Conservation (phyloP, 2,113 vertebrate genomes). For the Galbula dea region DNA sequence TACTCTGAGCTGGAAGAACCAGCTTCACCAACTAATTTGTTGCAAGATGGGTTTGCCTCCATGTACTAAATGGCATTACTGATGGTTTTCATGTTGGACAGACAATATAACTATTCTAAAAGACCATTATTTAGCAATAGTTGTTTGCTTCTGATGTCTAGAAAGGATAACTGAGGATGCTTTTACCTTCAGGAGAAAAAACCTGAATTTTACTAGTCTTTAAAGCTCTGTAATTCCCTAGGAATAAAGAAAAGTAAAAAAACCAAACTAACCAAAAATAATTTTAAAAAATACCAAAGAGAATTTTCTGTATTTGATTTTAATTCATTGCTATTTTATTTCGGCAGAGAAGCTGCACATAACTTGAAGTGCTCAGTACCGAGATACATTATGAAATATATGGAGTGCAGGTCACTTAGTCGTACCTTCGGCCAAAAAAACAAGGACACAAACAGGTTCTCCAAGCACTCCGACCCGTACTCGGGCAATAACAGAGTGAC, state of each 20-base stretch:
- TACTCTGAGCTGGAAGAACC: neutral
- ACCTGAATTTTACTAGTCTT: neutral
- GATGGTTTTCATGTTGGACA: fast-evolving
- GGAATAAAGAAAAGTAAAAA: fast-evolving
- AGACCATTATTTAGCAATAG: fast-evolving
- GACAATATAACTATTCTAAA: fast-evolving
- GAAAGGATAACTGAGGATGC: neutral
- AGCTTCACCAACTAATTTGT: no score
- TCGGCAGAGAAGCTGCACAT: neutral
- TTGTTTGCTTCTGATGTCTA: neutral
- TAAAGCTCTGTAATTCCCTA: neutral
- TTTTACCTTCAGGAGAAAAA: neutral
- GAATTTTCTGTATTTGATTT: neutral
- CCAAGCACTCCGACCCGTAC: fast-evolving
- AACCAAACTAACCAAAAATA: no score
- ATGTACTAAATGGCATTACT: fast-evolving
- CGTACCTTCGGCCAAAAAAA: fast-evolving
- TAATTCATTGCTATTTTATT: neutral
- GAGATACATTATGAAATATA: neutral
- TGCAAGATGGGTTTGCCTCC: fast-evolving
- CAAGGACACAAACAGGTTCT: fast-evolving
- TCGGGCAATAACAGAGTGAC: no score
- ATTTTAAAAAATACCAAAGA: no score
- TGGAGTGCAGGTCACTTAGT: fast-evolving
- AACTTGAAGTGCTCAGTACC: neutral